phyloP scores from a whole-genome alignment of 2,888 invertebrate genomes.

The Gandaritis pyraliata region DNA sequence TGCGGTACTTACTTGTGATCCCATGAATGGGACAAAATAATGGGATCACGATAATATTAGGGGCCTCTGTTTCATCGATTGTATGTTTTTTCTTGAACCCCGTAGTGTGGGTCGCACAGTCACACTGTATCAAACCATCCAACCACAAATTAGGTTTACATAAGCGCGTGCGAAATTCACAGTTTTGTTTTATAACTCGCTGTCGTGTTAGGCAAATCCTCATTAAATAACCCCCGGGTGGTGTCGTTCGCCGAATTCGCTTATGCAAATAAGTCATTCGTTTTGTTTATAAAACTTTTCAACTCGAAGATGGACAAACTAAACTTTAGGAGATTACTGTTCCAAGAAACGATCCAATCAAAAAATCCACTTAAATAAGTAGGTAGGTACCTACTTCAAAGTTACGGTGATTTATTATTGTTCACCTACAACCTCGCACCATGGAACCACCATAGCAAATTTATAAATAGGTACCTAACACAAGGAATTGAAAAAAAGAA shows the following conservation, averaged over 20 bases:
- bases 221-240: slow-evolving; percentile 64
- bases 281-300: slow-evolving; percentile 53
- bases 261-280: slow-evolving; percentile 62
- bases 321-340: slow-evolving; percentile 51
- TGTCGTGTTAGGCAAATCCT: slow-evolving; percentile 58
- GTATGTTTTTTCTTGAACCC: too few species aligned
- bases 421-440: too few species aligned
- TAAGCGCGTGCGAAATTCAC: slow-evolving; percentile 50
- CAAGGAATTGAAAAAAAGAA: too few species aligned
- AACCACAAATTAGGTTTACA: slow-evolving; percentile 25
- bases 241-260: slow-evolving; percentile 62
- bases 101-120: too few species aligned
- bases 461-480: too few species aligned
- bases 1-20: too few species aligned
- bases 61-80: too few species aligned
- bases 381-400: background rate
- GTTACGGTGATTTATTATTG: background rate
- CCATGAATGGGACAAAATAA: too few species aligned
- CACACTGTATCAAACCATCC: too few species aligned
- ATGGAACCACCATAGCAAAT: too few species aligned
- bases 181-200: slow-evolving; percentile 51
- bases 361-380: slow-evolving; percentile 40
- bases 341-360: slow-evolving; percentile 54
- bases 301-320: slow-evolving; percentile 57
- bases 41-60: too few species aligned